Base-by-base conservation (phyloP, 2,888 invertebrate genomes). In the Drosophila cyrtoloma region DNA sequence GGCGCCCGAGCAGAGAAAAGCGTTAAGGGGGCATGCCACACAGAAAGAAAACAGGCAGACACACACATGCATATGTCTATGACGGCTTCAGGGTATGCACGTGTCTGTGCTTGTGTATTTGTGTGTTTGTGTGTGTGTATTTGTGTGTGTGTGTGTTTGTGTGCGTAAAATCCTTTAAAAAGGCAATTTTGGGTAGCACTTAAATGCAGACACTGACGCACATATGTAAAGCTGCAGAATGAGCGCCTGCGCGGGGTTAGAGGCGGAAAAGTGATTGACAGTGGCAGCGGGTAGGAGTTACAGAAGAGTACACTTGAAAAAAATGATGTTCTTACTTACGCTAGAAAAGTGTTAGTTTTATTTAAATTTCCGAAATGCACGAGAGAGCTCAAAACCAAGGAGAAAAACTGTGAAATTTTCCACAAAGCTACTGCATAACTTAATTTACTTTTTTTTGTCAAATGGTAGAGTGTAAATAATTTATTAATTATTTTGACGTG, bases 141-240 rank as follows among this genome's bases (percentile, higher is more conserved):
- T 72, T 73, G 81, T 73, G 81, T 81, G 76, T 26, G 74, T 73
- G 81, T 77, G 55, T 65, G 53, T 79, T 72, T 73, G 81, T 77
- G 79, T 81, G 76, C 77, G 78, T 81, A 57, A 90, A 88, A 88
- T 90, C 91, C 91, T 90, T 88, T 90, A 89, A 88, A 88, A 88
- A 89, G 91, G 91, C 91, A 90, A 88, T 91, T 86, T 88, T 74
- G 91, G 84, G 70, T 82, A 89, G 87, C 91, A 87, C 87, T 87
- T 88, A 89, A 90, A 87, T 87, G 91, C 89, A 87, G 91, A 86
- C 87, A 83, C 73, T 62, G 67, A 71, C 42, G 62, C 30, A 26
- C 58, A 59, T 42, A 37, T 50, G 28, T 47, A 53, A 64, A 53
- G 69, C 70, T 69, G 61, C 47, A 65, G 63, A 73, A 65, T 56